Conservation (phyloP, 2,888 invertebrate genomes). For the Campoletis raptor region DNA sequence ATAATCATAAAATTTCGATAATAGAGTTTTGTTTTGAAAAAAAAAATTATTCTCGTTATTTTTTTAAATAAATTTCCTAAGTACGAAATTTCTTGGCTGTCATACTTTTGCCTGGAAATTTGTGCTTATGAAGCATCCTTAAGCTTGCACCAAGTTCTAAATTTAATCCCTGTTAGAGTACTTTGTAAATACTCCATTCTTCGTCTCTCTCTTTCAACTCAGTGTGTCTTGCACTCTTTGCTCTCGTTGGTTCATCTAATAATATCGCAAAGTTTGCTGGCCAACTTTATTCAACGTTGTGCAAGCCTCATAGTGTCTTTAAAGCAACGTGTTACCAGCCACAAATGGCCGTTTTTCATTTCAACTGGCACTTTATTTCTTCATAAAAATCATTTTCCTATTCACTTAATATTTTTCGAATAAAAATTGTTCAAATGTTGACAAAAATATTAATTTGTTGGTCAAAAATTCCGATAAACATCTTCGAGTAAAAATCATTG, state of each 20-base stretch:
- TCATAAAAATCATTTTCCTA: background rate
- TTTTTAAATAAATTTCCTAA: background rate
- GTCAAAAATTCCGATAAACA: background rate
- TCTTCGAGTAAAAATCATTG: background rate
- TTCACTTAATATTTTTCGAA: background rate
- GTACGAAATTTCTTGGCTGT: background rate
- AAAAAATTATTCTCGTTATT: too few species aligned
- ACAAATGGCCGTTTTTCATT: background rate
- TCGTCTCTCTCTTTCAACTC: conserved; percentile 17
- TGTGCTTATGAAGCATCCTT: background rate
- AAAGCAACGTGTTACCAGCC: background rate
- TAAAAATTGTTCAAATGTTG: background rate
- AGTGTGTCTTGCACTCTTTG: background rate
- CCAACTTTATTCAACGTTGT: conserved; percentile 38
- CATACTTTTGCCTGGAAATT: background rate
- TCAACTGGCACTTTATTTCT: background rate
- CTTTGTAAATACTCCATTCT: conserved; percentile 4
- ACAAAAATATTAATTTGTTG: background rate
- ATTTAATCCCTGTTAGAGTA: conserved; percentile 44
- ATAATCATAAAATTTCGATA: background rate
- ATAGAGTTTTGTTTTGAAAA: too few species aligned
- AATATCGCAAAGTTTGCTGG: conserved; percentile 34
- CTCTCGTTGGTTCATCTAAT: conserved; percentile 51
- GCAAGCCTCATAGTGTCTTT: background rate
- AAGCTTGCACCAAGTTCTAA: conserved; percentile 48